phyloP scores from a whole-genome alignment of 1,140 invertebrate species.

The Drosophila ironensis region DNA sequence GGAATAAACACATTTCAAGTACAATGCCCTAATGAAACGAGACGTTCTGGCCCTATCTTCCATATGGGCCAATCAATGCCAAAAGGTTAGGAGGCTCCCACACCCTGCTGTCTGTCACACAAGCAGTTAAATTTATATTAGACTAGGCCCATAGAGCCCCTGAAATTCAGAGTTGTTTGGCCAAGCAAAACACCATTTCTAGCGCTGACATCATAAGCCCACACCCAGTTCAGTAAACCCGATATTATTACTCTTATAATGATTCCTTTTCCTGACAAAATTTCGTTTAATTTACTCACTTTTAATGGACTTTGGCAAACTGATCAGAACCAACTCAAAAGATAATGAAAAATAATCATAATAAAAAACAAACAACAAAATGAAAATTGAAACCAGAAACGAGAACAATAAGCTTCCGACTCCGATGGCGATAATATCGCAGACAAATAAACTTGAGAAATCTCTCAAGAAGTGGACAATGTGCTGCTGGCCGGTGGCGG shows the following conservation, averaged over 20 bases:
- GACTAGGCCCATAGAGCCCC: slow-evolving; percentile 6
- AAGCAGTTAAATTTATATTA: slow-evolving; percentile 22
- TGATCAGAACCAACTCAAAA: slow-evolving; percentile 44
- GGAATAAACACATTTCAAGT: neutral
- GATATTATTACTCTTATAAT: slow-evolving; percentile 14
- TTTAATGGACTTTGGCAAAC: slow-evolving; percentile 62
- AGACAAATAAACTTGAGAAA: slow-evolving; percentile 45
- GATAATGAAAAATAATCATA: slow-evolving; percentile 31
- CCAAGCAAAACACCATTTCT: slow-evolving; percentile 34
- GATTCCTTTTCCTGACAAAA: slow-evolving; percentile 39
- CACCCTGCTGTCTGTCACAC: neutral
- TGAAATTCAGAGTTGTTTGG: slow-evolving; percentile 23
- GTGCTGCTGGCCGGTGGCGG: slow-evolving; percentile 3
- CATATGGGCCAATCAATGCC: slow-evolving; percentile 24
- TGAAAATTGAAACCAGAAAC: slow-evolving; percentile 26
- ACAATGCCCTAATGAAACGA: slow-evolving; percentile 12
- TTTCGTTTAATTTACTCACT: slow-evolving; percentile 72
- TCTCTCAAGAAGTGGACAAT: slow-evolving; percentile 43
- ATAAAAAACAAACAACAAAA: slow-evolving; percentile 20
- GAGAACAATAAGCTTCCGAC: slow-evolving; percentile 43
- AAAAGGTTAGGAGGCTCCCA: slow-evolving; percentile 29
- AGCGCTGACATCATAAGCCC: slow-evolving; percentile 54
- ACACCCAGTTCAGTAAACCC: slow-evolving; percentile 40
- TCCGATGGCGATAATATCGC: slow-evolving; percentile 37
- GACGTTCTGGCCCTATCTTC: slow-evolving; percentile 3